A percentile compares a stretch with the other conserved stretches of the same genome.
These are phyloP conservation scores for Agonopterix arenella DNA, from an alignment of 2,888 invertebrate species.

Conservation along the genomic window DNA sequence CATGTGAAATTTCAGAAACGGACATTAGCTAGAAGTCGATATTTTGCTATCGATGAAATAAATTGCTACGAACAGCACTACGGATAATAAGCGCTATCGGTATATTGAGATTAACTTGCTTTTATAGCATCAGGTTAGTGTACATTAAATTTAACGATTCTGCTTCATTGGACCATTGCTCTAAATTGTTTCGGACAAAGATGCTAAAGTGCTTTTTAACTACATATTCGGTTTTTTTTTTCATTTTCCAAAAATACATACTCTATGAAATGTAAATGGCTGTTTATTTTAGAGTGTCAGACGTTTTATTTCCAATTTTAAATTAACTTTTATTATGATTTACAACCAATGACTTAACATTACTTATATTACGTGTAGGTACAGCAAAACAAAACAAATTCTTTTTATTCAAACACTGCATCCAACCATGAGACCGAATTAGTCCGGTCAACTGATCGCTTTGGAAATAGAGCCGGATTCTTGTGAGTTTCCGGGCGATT, in stretches of 20 bases:
- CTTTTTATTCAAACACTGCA: slow-evolving; percentile 8
- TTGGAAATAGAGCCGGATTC: slow-evolving; percentile 23
- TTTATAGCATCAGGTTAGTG: slow-evolving; percentile 72
- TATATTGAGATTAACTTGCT: slow-evolving; percentile 74
- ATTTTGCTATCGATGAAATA: too few species aligned
- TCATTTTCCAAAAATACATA: too few species aligned
- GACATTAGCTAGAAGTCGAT: too few species aligned
- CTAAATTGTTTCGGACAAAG: slow-evolving; percentile 63
- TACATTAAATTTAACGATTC: slow-evolving; percentile 71
- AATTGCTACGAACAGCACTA: slow-evolving; percentile 33
- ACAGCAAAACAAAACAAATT: slow-evolving; percentile 1
- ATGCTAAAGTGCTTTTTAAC: slow-evolving; percentile 41
- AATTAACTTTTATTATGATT: too few species aligned
- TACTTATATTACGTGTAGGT: too few species aligned
- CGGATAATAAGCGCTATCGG: slow-evolving; percentile 68
- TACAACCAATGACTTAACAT: too few species aligned
- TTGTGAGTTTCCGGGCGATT: slow-evolving; percentile 55
- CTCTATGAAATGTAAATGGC: too few species aligned
- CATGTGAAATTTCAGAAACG: too few species aligned
- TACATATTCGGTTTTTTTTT: too few species aligned
- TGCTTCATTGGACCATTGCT: slow-evolving; percentile 59
- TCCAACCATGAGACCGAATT: slow-evolving; percentile 31
- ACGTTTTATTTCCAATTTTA: too few species aligned
- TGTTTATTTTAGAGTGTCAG: too few species aligned
- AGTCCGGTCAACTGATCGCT: slow-evolving; percentile 43